A percentile compares a stretch with the other conserved stretches of the same genome.
These are phyloP conservation scores for Gadopsis marmoratus DNA, from an alignment of 2,797 vertebrate genomes.

Conservation along the genomic window DNA sequence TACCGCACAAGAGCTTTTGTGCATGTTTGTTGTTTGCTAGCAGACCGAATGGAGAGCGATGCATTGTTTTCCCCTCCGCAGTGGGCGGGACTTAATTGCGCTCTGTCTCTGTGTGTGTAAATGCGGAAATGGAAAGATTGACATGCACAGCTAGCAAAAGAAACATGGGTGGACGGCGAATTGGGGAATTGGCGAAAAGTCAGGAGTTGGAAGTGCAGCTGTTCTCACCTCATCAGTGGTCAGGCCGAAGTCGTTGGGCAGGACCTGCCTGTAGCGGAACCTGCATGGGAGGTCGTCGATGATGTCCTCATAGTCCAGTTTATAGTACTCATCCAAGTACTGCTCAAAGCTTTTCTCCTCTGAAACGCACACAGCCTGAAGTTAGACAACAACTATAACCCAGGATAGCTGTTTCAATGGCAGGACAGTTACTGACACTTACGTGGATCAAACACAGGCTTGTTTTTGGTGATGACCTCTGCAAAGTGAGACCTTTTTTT, in stretches of 20 bases:
- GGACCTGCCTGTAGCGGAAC: slow-evolving; percentile 91
- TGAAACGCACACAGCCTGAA: slow-evolving; percentile 64
- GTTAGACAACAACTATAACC: neutral
- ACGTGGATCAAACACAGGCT: slow-evolving; percentile 91
- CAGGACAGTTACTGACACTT: slow-evolving; percentile 48
- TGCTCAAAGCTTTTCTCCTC: slow-evolving; percentile 90
- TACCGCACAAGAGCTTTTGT: too few relatives aligned
- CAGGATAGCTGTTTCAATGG: rapidly evolving
- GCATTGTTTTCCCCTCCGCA: too few relatives aligned
- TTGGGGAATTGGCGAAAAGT: neutral
- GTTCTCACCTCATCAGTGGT: slow-evolving; percentile 88
- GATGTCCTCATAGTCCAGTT: slow-evolving; percentile 92
- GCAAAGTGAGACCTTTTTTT: slow-evolving; percentile 87
- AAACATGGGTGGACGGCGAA: too few relatives aligned
- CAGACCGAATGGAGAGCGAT: too few relatives aligned
- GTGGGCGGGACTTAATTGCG: too few relatives aligned
- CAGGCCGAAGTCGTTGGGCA: slow-evolving; percentile 93
- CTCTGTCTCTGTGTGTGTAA: too few relatives aligned
- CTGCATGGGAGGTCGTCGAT: slow-evolving; percentile 92
- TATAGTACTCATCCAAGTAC: slow-evolving; percentile 93
- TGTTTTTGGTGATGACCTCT: slow-evolving; percentile 81
- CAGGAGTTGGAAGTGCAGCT: rapidly evolving
- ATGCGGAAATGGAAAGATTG: too few relatives aligned
- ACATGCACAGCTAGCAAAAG: too few relatives aligned
- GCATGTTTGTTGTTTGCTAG: too few relatives aligned